Evolutionary conservation across 2,113 vertebrate species (phyloP), one percentile per base, ranked within the genome.

Genomic region (Chlorodrepanis virens): DNA sequence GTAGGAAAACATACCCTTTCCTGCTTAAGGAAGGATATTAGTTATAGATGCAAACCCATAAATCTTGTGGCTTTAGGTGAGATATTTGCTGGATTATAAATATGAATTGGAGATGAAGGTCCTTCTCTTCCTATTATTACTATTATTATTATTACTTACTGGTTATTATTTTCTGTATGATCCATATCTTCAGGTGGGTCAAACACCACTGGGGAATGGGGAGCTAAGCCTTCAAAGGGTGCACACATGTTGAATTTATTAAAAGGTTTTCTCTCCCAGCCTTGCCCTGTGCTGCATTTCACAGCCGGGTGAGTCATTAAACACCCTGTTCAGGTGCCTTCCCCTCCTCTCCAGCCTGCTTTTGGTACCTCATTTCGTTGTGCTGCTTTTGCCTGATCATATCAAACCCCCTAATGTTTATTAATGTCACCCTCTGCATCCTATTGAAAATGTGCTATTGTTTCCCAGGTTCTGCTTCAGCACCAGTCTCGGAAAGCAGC

Each of bases 31-130:
- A 93, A 92, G 80, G 57, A 79, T 94, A 91, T 95, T 96, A 97
- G 96, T 96, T 97, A 93, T 45, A 95, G 90, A 95, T 94, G 94
- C 85, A 96, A 96, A 94, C 92, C 83, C 76, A 95, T 87, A 97
- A 95, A 96, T 90, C 83, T 95, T 92, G 87, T 40, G 89, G 85
- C 81, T 95, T 93, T 93, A 80, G 89, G 67, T 87, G 91, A 88
- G 88, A 85, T 92, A 92, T 88, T 78, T 93, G 64, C 74, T 84
- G 94, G 75, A 96, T 94, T 96, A 93, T 78, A 91, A 97, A 96
- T 95, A 94, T 96, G 96, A 96, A 95, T 96, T 89, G 60, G 87
- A 94, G 82, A 95, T 84, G 75, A 95, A 49, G 76, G 93, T 95
- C 92, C 29, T 79, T 75, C 82, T 91, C 90, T 83, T 87, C 70